A percentile compares a stretch with the other conserved stretches of the same genome.
Conservation (phyloP, 1,140 invertebrate species). For the Thaumetopoea pityocampa region DNA sequence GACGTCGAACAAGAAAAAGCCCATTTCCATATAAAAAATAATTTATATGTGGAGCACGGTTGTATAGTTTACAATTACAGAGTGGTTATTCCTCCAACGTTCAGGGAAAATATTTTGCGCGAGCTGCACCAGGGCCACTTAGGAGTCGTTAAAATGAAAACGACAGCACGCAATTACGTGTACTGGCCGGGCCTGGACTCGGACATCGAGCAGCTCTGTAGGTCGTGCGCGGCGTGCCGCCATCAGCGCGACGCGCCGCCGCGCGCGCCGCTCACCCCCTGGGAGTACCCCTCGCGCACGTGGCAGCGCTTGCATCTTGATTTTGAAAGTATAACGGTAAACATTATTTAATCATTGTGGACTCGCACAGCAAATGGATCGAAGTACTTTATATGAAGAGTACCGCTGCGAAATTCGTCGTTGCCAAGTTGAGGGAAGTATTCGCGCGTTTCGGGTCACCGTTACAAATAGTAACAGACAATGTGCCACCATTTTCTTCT, state of each 20-base stretch:
- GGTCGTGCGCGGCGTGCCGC: slow-evolving; percentile 26
- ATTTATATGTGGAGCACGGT: slow-evolving; percentile 23
- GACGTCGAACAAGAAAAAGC: too few species aligned
- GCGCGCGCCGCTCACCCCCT: slow-evolving; percentile 27
- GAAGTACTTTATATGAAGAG: too few species aligned
- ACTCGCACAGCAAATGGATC: too few species aligned
- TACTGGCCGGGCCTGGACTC: slow-evolving; percentile 66
- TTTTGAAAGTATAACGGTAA: slow-evolving; percentile 32
- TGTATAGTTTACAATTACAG: slow-evolving; percentile 42
- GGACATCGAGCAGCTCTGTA: slow-evolving; percentile 44
- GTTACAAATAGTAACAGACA: too few species aligned
- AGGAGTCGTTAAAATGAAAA: slow-evolving; percentile 69
- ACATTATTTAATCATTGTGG: too few species aligned
- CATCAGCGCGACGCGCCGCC: slow-evolving; percentile 27
- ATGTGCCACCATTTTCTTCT: too few species aligned
- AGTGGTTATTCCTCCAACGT: slow-evolving; percentile 46
- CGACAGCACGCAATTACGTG: slow-evolving; percentile 55
- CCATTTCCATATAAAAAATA: slow-evolving; percentile 22
- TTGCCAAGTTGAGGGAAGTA: too few species aligned
- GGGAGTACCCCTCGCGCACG: slow-evolving; percentile 32
- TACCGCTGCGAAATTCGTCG: too few species aligned
- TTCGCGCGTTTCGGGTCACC: too few species aligned
- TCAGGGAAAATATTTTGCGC: slow-evolving; percentile 38
- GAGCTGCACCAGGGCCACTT: slow-evolving; percentile 62
- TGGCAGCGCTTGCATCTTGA: slow-evolving; percentile 39